Conservation (phyloP, 2,888 invertebrate genomes). For the Tachystola acroxantha region DNA sequence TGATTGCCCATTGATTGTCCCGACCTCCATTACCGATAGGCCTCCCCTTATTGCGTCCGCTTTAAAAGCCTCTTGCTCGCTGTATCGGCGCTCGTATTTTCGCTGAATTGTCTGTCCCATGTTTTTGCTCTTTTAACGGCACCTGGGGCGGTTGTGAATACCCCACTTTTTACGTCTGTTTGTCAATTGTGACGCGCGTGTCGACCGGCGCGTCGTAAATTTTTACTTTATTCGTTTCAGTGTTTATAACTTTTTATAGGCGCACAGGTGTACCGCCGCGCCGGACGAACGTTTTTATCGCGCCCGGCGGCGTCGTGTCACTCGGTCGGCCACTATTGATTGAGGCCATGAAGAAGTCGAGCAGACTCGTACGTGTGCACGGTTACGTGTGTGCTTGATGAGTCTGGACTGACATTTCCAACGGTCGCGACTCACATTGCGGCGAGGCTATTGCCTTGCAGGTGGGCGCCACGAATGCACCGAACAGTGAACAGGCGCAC, state of each 20-base stretch:
- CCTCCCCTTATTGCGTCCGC: conserved; percentile 24
- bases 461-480: conserved; percentile 23
- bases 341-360: neutral
- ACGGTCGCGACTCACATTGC: conserved; percentile 36
- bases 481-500: conserved; percentile 30
- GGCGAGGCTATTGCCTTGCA: conserved; percentile 27
- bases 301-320: neutral
- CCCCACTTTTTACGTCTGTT: conserved; percentile 31
- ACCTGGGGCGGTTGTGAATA: conserved; percentile 37
- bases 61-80: conserved; percentile 17
- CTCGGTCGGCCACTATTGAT: neutral
- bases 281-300: conserved; percentile 10
- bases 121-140: conserved; percentile 33
- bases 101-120: conserved; percentile 20
- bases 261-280: neutral
- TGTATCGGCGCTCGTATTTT: conserved; percentile 19
- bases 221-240: conserved; percentile 50
- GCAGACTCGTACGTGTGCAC: no score
- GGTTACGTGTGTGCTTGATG: no score
- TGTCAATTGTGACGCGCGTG: conserved; percentile 47
- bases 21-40: conserved; percentile 2
- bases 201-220: conserved; percentile 44
- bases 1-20: conserved; percentile 29
- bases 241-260: conserved; percentile 30
- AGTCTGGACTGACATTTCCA: conserved; percentile 27